Percentiles rank a stretch among this genome's conserved stretches.
These are phyloP conservation scores for Plebejus anna DNA, from an alignment of 2,888 invertebrate species.

Conservation along the genomic window DNA sequence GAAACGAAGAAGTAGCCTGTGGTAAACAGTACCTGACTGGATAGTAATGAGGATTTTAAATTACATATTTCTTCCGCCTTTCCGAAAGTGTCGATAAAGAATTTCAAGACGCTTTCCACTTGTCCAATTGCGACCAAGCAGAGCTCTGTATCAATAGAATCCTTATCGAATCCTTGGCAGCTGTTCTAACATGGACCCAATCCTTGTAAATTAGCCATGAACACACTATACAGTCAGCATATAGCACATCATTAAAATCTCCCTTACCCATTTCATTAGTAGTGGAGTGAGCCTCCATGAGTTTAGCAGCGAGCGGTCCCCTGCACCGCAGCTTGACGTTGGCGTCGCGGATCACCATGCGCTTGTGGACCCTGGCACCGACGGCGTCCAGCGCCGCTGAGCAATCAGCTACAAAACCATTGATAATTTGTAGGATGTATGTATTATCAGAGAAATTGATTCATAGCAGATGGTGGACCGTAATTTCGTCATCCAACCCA, in stretches of 20 bases:
- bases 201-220: conserved; percentile 1
- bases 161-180: too few relatives aligned
- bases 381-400: conserved; percentile 63
- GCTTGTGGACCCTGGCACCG: conserved; percentile 65
- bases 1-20: not conserved
- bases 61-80: too few relatives aligned
- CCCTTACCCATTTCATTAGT: conserved; percentile 78
- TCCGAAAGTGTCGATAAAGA: too few relatives aligned
- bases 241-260: not conserved
- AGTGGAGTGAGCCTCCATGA: conserved; percentile 81
- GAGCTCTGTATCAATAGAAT: too few relatives aligned
- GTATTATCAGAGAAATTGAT: too few relatives aligned
- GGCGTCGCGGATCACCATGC: conserved; percentile 70
- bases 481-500: too few relatives aligned
- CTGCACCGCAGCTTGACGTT: conserved; percentile 72
- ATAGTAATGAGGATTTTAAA: too few relatives aligned
- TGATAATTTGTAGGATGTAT: not conserved
- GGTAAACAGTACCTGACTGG: not conserved
- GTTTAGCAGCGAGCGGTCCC: conserved; percentile 60
- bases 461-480: too few relatives aligned
- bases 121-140: too few relatives aligned
- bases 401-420: conserved; percentile 52
- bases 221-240: too few relatives aligned
- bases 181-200: too few relatives aligned
- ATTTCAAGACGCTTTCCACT: too few relatives aligned